Evolutionary conservation across 2,113 vertebrate genomes (phyloP).

Genomic region (Crocuta crocuta): DNA sequence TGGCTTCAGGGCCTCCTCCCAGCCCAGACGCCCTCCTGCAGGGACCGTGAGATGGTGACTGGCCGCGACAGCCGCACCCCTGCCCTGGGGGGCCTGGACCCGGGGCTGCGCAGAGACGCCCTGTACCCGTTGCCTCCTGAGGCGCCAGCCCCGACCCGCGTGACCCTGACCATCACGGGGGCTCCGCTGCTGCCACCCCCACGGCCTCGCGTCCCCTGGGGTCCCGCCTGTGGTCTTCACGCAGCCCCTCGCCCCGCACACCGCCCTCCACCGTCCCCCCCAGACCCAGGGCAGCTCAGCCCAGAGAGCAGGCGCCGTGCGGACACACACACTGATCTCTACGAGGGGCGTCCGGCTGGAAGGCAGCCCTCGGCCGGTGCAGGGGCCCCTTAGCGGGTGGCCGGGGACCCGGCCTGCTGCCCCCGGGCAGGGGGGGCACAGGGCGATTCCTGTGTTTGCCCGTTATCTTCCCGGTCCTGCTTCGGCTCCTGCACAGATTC

Average conservation of each 20-base stretch:
- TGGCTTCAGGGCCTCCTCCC: background rate
- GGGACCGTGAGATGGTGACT: background rate
- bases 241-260: accelerated
- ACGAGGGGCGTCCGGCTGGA: background rate
- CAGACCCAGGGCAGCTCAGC: background rate
- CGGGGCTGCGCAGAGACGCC: no score
- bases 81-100: no score
- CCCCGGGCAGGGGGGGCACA: background rate
- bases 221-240: background rate
- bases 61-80: no score
- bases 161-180: no score
- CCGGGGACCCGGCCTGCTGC: background rate
- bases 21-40: background rate
- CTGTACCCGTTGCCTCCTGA: no score
- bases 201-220: background rate
- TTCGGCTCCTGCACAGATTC: background rate
- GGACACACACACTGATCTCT: no score
- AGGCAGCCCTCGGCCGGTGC: background rate
- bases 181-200: no score
- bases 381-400: background rate
- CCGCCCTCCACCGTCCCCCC: background rate
- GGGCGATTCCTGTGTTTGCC: background rate
- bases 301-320: background rate
- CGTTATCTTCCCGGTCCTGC: background rate
- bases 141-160: no score